Evolutionary conservation across 2,888 invertebrate species (phyloP).

Genomic region (Quadroppia sp.): DNA sequence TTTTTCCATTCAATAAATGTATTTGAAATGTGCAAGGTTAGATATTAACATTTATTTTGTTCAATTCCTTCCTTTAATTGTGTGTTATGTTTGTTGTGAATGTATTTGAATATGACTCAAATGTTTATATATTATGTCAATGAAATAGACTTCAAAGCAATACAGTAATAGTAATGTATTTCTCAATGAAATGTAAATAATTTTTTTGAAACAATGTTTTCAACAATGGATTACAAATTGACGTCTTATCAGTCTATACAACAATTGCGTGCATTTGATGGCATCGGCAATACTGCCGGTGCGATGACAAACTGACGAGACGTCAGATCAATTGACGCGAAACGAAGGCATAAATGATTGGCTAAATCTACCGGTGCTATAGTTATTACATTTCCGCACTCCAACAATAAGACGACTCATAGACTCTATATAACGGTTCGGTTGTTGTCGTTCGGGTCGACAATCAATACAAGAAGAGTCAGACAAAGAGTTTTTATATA

Average conservation of each 20-base stretch:
- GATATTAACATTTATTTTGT: too few relatives aligned
- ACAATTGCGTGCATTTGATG: constrained; percentile 1
- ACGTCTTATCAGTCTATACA: neutral
- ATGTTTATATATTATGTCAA: too few relatives aligned
- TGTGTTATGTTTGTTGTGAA: too few relatives aligned
- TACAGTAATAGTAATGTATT: too few relatives aligned
- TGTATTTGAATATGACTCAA: too few relatives aligned
- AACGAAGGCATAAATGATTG: neutral
- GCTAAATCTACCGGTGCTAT: neutral
- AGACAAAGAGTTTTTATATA: neutral
- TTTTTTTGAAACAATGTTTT: neutral
- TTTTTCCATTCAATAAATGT: too few relatives aligned
- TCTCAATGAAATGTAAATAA: neutral
- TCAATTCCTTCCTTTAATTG: too few relatives aligned
- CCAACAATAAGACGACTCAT: neutral
- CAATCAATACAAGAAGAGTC: neutral
- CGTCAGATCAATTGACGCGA: neutral
- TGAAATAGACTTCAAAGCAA: too few relatives aligned
- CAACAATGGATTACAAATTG: neutral
- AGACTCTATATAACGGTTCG: neutral
- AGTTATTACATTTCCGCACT: constrained; percentile 14
- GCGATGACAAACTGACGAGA: neutral
- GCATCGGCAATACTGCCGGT: neutral
- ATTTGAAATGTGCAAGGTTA: too few relatives aligned
- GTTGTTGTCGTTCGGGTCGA: neutral